Conservation (phyloP, 2,888 invertebrate genomes). For the Hymenopus coronatus region DNA sequence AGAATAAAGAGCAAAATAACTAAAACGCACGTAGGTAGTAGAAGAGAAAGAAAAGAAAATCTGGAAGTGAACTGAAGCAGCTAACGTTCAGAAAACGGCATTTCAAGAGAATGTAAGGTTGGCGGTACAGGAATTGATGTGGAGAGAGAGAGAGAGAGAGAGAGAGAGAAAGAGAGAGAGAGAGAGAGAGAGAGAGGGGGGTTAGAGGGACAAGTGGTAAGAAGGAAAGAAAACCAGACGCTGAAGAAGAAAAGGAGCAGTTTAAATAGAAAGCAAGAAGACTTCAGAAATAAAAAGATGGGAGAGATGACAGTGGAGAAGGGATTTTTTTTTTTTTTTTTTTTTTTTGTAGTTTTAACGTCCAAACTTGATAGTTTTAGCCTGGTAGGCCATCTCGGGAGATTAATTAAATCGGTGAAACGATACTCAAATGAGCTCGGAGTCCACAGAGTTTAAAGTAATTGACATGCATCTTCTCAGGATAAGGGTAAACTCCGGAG, state of each 20-base stretch:
- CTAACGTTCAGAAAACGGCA: background rate
- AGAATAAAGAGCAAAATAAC: background rate
- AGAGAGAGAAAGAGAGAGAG: background rate
- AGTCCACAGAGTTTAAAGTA: no score
- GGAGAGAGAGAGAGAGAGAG: background rate
- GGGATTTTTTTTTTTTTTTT: no score
- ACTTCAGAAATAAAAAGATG: background rate
- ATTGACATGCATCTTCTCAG: no score
- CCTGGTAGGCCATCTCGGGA: no score
- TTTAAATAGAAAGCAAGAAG: background rate
- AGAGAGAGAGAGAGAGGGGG: background rate
- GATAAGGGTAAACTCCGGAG: no score
- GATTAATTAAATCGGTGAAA: no score
- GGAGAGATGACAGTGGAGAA: no score
- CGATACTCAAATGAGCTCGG: no score
- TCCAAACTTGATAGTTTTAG: no score
- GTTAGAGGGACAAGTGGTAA: background rate
- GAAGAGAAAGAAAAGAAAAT: background rate
- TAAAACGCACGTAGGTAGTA: background rate
- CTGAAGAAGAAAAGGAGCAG: background rate
- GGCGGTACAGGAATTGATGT: background rate
- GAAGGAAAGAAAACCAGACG: background rate
- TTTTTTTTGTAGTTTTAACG: no score
- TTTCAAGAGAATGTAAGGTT: background rate
- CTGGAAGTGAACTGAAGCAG: background rate